Evolutionary conservation across 2,888 invertebrate species (phyloP).

Genomic region (Rhamnusium bicolor): DNA sequence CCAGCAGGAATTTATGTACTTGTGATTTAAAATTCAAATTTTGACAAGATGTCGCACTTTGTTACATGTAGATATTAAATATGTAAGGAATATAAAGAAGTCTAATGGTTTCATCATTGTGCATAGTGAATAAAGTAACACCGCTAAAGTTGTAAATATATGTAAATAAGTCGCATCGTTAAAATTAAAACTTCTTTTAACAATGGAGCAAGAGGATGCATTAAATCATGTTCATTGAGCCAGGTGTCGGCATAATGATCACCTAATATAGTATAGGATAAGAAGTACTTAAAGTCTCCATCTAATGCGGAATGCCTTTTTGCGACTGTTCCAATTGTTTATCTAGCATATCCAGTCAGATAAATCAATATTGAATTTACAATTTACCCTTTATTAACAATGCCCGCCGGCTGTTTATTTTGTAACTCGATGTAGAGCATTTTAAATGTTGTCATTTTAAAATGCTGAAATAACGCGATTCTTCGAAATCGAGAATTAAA

Average conservation of each 20-base stretch:
- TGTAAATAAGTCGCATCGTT: conserved; percentile 57
- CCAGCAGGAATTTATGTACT: background rate
- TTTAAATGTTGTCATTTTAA: conserved; percentile 32
- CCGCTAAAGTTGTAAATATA: conserved; percentile 49
- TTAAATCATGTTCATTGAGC: conserved; percentile 54
- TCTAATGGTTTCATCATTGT: conserved; percentile 36
- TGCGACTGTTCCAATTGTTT: conserved; percentile 55
- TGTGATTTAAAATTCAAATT: conserved; percentile 30
- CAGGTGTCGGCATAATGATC: conserved; percentile 57
- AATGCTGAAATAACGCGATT: conserved; percentile 38
- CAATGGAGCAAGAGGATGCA: conserved; percentile 56
- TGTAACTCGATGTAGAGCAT: conserved; percentile 39
- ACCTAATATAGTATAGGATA: conserved; percentile 56
- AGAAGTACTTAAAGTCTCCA: conserved; percentile 49
- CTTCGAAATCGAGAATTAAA: conserved; percentile 29
- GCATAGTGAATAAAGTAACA: conserved; percentile 31
- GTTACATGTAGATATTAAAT: conserved; percentile 16
- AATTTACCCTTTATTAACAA: conserved; percentile 48
- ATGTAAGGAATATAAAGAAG: conserved; percentile 21
- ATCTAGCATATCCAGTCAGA: conserved; percentile 48
- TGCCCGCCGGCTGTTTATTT: conserved; percentile 42
- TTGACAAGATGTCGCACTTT: conserved; percentile 12
- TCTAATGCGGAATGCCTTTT: conserved; percentile 49
- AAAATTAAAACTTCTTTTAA: conserved; percentile 53
- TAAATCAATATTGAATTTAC: conserved; percentile 50